phyloP scores from a whole-genome alignment of 2,888 invertebrate genomes.

The Pseudoips prasinana region DNA sequence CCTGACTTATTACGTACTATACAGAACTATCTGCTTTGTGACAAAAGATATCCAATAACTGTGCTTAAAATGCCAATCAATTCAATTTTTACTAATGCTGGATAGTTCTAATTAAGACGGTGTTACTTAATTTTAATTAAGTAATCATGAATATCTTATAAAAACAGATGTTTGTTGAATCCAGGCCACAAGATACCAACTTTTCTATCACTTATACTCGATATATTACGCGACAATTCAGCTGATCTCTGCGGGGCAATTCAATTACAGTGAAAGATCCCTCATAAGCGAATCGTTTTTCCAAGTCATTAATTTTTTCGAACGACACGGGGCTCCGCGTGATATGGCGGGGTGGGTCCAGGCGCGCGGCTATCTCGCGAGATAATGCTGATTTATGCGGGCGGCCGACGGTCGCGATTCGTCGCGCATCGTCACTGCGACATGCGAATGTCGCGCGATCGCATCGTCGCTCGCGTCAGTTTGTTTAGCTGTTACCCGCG shows the following conservation, averaged over 20 bases:
- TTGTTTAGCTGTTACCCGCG: slow-evolving; percentile 52
- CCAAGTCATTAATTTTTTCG: slow-evolving; percentile 82
- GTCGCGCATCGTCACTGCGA: slow-evolving; percentile 70
- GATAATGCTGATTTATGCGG: slow-evolving; percentile 82
- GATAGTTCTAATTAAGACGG: too few species aligned
- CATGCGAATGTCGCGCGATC: slow-evolving; percentile 58
- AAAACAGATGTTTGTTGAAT: too few species aligned
- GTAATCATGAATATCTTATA: too few species aligned
- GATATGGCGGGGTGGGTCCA: slow-evolving; percentile 75
- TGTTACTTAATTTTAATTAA: too few species aligned
- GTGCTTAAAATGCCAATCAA: too few species aligned
- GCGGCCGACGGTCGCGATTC: slow-evolving; percentile 76
- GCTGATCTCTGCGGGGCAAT: slow-evolving; percentile 75
- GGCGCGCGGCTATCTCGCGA: slow-evolving; percentile 78
- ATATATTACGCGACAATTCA: slow-evolving; percentile 62
- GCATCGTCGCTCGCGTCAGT: slow-evolving; percentile 54
- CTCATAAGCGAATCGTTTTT: slow-evolving; percentile 83
- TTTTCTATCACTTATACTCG: slow-evolving; percentile 34
- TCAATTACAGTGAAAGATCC: slow-evolving; percentile 82
- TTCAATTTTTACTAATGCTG: too few species aligned
- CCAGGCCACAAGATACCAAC: too few species aligned
- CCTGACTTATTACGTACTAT: too few species aligned
- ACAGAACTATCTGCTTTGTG: too few species aligned
- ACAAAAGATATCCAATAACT: too few species aligned
- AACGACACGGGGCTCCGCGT: slow-evolving; percentile 77